Evolutionary conservation across 2,888 invertebrate species (phyloP).

Genomic region (Tanytarsus gracilentus): DNA sequence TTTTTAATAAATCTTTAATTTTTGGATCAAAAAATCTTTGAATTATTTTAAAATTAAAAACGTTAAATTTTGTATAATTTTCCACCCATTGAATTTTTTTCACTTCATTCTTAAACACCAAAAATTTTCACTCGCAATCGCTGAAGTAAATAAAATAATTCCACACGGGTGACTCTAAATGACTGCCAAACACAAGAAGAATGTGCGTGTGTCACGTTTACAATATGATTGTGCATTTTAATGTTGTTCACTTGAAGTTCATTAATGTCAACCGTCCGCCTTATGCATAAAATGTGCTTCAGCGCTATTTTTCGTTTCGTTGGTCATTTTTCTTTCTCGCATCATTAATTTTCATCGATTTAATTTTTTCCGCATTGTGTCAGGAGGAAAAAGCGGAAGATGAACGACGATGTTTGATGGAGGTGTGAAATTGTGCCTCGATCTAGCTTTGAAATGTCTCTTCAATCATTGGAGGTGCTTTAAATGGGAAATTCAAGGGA

Average conservation of each 20-base stretch:
- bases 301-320: background rate
- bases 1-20: too few species aligned
- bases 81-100: too few species aligned
- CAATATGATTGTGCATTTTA: constrained; percentile 20
- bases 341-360: constrained; percentile 10
- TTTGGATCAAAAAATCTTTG: too few species aligned
- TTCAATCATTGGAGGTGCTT: too few species aligned
- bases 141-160: constrained; percentile 28
- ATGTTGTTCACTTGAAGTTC: too few species aligned
- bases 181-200: background rate
- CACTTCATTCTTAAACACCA: too few species aligned
- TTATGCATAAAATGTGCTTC: too few species aligned
- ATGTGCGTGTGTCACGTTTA: constrained; percentile 20
- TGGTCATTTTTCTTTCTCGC: constrained; percentile 5
- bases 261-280: background rate
- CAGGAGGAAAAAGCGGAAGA: constrained; percentile 5
- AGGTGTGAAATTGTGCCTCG: constrained; percentile 20
- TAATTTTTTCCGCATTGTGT: background rate
- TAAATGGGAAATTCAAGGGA: too few species aligned
- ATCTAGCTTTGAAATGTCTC: constrained; percentile 18
- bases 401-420: constrained; percentile 23
- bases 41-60: too few species aligned
- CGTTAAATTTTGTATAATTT: too few species aligned
- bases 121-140: too few species aligned
- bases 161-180: constrained; percentile 16